Conservation (phyloP, 1,140 invertebrate species). For the Papilio glaucus region DNA sequence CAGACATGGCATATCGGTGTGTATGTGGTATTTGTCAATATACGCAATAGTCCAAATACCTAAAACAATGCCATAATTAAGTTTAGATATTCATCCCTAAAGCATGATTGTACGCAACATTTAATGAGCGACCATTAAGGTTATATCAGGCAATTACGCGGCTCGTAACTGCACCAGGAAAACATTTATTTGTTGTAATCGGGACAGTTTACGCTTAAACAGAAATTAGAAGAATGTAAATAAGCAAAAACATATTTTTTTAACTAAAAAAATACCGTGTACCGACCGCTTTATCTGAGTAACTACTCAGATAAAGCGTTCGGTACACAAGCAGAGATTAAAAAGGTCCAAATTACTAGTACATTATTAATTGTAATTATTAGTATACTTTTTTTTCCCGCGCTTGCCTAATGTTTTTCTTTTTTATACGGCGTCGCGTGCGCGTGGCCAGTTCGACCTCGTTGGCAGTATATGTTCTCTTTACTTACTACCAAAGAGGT, state of each 20-base stretch:
- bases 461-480: no score
- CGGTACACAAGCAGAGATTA: no score
- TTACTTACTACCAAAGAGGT: no score
- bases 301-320: no score
- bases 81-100: neutral
- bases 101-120: neutral
- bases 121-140: conserved; percentile 9
- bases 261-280: no score
- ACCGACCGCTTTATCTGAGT: no score
- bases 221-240: neutral
- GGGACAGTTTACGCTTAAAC: neutral
- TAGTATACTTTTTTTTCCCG: no score
- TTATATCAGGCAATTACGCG: conserved; percentile 4
- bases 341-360: no score
- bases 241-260: neutral
- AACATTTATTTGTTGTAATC: conserved; percentile 17
- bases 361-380: no score
- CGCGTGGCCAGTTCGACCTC: no score
- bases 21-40: neutral
- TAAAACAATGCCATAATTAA: neutral
- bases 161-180: conserved; percentile 6
- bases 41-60: neutral
- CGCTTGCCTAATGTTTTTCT: no score
- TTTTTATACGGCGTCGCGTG: no score
- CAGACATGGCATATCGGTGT: neutral